These are phyloP conservation scores for Helostoma temminkii DNA, from an alignment of 2,797 vertebrate genomes.

Conservation along the genomic window DNA sequence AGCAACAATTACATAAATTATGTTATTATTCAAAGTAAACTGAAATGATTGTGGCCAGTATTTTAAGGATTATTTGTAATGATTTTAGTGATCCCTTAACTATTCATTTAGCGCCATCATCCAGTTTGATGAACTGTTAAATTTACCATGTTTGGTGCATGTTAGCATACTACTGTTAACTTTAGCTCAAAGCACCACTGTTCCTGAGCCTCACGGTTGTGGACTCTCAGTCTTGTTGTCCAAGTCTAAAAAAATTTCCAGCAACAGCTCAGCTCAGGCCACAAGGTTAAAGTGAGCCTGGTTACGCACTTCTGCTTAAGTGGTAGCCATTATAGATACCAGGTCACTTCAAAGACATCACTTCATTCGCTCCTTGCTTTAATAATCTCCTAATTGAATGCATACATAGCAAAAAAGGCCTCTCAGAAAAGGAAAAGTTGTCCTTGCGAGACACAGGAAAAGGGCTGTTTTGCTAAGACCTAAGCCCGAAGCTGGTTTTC, in stretches of 20 bases:
- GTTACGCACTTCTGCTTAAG: constrained; percentile 22
- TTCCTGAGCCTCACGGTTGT: no score
- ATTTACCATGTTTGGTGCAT: no score
- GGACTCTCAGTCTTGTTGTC: not conserved
- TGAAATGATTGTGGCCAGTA: no score
- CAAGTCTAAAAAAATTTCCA: constrained; percentile 1
- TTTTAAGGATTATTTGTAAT: no score
- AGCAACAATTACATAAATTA: no score
- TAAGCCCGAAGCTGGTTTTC: constrained; percentile 68
- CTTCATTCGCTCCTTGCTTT: constrained; percentile 15
- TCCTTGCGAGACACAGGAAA: constrained; percentile 65
- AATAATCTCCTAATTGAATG: constrained; percentile 46
- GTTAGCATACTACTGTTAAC: no score
- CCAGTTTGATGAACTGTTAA: no score
- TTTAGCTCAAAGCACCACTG: no score
- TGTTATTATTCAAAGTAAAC: no score
- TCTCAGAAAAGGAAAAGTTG: constrained; percentile 43
- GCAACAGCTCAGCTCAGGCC: constrained; percentile 1
- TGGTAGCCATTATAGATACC: constrained; percentile 17
- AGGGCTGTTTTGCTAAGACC: constrained; percentile 67
- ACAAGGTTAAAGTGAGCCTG: not conserved
- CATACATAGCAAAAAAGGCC: constrained; percentile 27
- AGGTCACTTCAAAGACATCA: constrained; percentile 35
- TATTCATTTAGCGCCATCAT: no score
- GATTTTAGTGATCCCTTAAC: no score